Percentiles rank a stretch among this genome's conserved stretches.
Evolutionary conservation across 1,140 invertebrate species (phyloP).

Genomic region (Drosophila murphyi): DNA sequence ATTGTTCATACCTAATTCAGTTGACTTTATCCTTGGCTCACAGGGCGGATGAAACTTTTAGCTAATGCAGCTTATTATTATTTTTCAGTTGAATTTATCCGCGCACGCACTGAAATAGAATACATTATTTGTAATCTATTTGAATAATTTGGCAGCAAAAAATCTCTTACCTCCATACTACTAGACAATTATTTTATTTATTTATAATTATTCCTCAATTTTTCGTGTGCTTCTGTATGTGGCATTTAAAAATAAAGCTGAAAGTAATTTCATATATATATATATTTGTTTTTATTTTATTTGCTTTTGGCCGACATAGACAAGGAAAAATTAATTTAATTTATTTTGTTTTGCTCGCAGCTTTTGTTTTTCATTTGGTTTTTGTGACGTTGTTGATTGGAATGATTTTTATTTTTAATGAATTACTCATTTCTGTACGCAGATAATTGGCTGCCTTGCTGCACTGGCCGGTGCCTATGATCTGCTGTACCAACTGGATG

Average conservation of each 20-base stretch:
- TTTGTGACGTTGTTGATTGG: slow-evolving; percentile 57
- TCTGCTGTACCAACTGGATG: slow-evolving; percentile 51
- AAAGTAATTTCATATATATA: slow-evolving; percentile 73
- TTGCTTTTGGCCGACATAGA: slow-evolving; percentile 18
- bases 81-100: too few relatives aligned
- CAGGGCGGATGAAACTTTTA: slow-evolving; percentile 58
- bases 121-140: slow-evolving; percentile 38
- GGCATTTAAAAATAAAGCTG: slow-evolving; percentile 70
- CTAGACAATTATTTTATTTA: slow-evolving; percentile 69
- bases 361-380: slow-evolving; percentile 53
- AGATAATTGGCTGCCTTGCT: slow-evolving; percentile 66
- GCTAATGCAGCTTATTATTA: not conserved
- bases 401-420: slow-evolving; percentile 29
- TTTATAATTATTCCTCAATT: slow-evolving; percentile 47
- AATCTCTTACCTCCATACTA: slow-evolving; percentile 54
- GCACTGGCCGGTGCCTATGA: slow-evolving; percentile 71
- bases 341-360: slow-evolving; percentile 16
- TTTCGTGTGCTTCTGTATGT: slow-evolving; percentile 17
- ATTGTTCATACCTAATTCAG: not conserved
- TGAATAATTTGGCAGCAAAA: slow-evolving; percentile 71
- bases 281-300: slow-evolving; percentile 41
- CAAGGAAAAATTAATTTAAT: slow-evolving; percentile 25
- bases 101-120: not conserved
- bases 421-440: slow-evolving; percentile 21
- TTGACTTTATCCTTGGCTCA: slow-evolving; percentile 29